phyloP scores from a whole-genome alignment of 2,888 invertebrate species.

The Epsilonema sp. region DNA sequence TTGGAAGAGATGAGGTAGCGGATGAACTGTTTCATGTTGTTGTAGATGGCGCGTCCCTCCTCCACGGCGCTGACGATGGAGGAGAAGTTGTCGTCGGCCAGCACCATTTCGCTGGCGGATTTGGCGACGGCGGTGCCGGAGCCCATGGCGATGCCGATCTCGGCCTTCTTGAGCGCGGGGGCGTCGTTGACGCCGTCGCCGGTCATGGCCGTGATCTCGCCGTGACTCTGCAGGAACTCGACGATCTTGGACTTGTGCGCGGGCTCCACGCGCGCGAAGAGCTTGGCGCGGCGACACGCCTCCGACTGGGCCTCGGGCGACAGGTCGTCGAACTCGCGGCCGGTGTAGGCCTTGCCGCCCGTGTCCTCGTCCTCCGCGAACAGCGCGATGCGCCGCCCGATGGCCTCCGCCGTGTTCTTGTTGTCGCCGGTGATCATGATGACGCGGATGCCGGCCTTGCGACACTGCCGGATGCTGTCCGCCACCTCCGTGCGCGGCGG shows the following conservation, averaged over 20 bases:
- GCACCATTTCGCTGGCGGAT: slow-evolving; percentile 98
- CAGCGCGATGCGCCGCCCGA: slow-evolving; percentile 95
- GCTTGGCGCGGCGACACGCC: slow-evolving; percentile 64
- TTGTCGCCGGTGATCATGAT: slow-evolving; percentile 99
- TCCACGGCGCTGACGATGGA: slow-evolving; percentile 98
- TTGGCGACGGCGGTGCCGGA: slow-evolving; percentile 99
- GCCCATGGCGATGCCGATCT: slow-evolving; percentile 83
- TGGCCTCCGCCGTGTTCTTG: slow-evolving; percentile 98
- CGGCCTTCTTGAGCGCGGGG: slow-evolving; percentile 83
- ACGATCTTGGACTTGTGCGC: slow-evolving; percentile 99
- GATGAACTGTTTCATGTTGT: slow-evolving; percentile 99
- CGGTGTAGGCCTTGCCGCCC: slow-evolving; percentile 78
- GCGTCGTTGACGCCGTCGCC: slow-evolving; percentile 99
- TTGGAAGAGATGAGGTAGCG: slow-evolving; percentile 99
- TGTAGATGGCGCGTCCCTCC: slow-evolving; percentile 99
- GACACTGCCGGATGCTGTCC: slow-evolving; percentile 83
- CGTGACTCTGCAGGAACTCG: slow-evolving; percentile 62
- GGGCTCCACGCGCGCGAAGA: slow-evolving; percentile 98
- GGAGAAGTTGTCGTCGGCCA: slow-evolving; percentile 99
- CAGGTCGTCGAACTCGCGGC: slow-evolving; percentile 96
- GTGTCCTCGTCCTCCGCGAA: slow-evolving; percentile 88
- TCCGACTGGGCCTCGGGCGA: slow-evolving; percentile 67
- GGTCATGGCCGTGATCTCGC: slow-evolving; percentile 97
- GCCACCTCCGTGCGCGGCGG: slow-evolving; percentile 93
- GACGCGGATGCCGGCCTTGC: slow-evolving; percentile 95